These are phyloP conservation scores for Chitala chitala DNA, from an alignment of 2,113 vertebrate genomes.

Conservation along the genomic window DNA sequence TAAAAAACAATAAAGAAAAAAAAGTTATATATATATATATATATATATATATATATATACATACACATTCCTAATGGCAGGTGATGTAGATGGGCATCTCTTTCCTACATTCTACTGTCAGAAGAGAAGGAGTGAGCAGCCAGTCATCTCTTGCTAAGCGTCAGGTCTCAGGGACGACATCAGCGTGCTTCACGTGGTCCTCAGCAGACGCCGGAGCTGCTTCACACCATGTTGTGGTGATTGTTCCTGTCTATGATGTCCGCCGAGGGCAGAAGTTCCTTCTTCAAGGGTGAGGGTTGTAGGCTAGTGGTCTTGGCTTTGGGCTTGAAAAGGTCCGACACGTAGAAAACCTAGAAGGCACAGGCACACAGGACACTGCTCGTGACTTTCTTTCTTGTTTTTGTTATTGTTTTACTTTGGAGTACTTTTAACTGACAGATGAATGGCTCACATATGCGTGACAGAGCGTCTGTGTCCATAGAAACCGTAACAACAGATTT, in stretches of 20 bases:
- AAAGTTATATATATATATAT: slow-evolving; percentile 42
- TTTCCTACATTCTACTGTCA: slow-evolving; percentile 99
- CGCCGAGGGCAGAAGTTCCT: slow-evolving; percentile 87
- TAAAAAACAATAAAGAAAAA: too few relatives aligned
- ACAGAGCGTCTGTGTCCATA: too few relatives aligned
- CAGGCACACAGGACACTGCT: background rate
- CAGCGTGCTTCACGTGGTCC: background rate
- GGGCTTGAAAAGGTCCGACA: slow-evolving; percentile 92
- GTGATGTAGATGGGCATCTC: slow-evolving; percentile 58
- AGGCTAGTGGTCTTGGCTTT: slow-evolving; percentile 69
- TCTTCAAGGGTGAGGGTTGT: slow-evolving; percentile 76
- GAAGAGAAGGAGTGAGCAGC: slow-evolving; percentile 89
- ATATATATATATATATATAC: slow-evolving; percentile 44
- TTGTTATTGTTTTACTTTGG: too few relatives aligned
- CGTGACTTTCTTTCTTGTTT: background rate
- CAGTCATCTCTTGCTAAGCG: slow-evolving; percentile 67
- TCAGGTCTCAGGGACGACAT: slow-evolving; percentile 58
- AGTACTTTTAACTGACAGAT: too few relatives aligned
- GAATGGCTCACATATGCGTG: too few relatives aligned
- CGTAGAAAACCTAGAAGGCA: slow-evolving; percentile 80
- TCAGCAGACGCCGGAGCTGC: background rate
- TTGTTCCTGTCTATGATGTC: slow-evolving; percentile 96
- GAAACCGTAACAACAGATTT: too few relatives aligned
- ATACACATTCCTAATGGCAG: slow-evolving; percentile 52
- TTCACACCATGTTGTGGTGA: slow-evolving; percentile 88